Percentiles rank a stretch among this genome's conserved stretches.
Conservation (phyloP, 2,113 vertebrate species). For the Sylvicapra grimmia region DNA sequence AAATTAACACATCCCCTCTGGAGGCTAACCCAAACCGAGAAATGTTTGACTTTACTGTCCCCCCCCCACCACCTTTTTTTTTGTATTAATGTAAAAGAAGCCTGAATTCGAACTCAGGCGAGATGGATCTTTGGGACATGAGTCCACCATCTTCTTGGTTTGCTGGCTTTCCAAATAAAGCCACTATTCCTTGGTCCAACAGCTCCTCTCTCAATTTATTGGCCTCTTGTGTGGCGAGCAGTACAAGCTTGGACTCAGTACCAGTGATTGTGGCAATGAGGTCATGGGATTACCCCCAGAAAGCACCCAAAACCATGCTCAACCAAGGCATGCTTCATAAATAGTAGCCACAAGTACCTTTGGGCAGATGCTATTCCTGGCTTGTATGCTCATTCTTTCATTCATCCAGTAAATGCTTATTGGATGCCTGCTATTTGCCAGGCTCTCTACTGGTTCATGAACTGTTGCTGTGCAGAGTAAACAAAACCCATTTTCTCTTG, state of each 20-base stretch:
- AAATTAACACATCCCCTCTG: neutral
- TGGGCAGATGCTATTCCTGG: neutral
- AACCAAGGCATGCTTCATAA: neutral
- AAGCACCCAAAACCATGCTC: neutral
- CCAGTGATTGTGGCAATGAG: neutral
- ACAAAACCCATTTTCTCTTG: neutral
- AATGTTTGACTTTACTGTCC: neutral
- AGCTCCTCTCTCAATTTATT: neutral
- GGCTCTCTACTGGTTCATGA: neutral
- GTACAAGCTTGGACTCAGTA: neutral
- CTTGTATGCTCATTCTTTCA: neutral
- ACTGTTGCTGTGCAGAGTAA: neutral
- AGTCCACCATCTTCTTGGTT: neutral
- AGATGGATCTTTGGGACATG: neutral
- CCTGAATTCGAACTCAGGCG: neutral
- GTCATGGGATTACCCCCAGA: neutral
- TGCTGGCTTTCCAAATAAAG: neutral
- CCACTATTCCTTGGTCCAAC: neutral
- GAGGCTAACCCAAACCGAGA: neutral
- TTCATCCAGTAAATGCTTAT: neutral
- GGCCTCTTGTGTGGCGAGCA: neutral
- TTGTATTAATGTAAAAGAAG: neutral
- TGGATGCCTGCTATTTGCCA: neutral
- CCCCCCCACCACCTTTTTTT: too few species aligned
- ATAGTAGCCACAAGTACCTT: neutral